phyloP scores from a whole-genome alignment of 2,113 vertebrate species.

The Aphyosemion australe region DNA sequence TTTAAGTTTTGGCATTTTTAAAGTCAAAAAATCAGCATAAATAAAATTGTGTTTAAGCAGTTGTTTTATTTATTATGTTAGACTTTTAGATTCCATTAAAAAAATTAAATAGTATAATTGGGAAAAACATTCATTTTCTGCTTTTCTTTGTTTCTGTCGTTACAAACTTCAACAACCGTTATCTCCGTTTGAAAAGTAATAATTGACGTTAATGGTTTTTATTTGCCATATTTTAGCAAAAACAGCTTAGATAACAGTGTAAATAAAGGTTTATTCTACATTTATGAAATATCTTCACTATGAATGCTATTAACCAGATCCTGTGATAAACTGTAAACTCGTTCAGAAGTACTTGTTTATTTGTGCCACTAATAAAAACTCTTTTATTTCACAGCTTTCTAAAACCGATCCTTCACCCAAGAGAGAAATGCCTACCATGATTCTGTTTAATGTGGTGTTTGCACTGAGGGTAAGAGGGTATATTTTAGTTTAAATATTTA shows the following conservation, averaged over 20 bases:
- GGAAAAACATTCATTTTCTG: no score
- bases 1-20: no score
- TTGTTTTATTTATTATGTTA: no score
- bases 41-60: no score
- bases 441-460: constrained; percentile 97
- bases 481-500: no score
- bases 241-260: not conserved
- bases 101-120: no score
- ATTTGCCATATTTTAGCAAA: not conserved
- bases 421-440: constrained; percentile 98
- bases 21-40: no score
- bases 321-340: no score
- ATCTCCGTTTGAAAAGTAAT: no score
- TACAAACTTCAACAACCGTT: no score
- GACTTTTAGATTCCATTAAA: no score
- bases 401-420: constrained; percentile 97
- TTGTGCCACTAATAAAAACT: not conserved
- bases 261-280: not conserved
- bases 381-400: constrained; percentile 82
- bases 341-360: not conserved
- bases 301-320: not conserved
- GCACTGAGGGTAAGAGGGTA: constrained; percentile 88
- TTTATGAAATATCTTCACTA: not conserved
- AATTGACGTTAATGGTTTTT: not conserved
- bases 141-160: not conserved